Evolutionary conservation across 2,113 vertebrate genomes (phyloP), one percentile per base, ranked within the genome.

Genomic region (human (Homo sapiens)): DNA sequence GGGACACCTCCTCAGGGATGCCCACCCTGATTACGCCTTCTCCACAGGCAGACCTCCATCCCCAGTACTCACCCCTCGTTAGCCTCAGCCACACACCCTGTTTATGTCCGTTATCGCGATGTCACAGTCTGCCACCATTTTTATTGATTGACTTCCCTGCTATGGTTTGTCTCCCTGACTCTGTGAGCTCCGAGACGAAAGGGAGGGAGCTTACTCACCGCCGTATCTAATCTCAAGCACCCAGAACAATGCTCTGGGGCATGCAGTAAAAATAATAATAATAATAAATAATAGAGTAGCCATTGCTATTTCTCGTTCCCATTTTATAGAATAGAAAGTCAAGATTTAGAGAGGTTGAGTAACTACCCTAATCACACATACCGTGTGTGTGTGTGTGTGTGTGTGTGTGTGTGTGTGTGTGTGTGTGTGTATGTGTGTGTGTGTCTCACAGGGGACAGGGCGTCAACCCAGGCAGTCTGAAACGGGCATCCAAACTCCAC

Each of bases 1-100:
- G 43, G 30, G 78, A 91, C 91, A 88, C 76, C 59, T 88, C 68
- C 88, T 94, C 82, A 1, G 38, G 76, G 82, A 88, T 32, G 91
- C 32, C 50, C 3, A 5, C 76, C 22, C 18, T 35, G 82, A 72
- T n/a, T 79, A 30, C 50, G 40, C 76, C 55, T 11, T 68, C 68
- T 0, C 35, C 2, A 64, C 61, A 64, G 61, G 9, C 35, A 43
- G 45, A 35, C 76, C 22, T 35, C 38, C 20, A 23, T 17, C 27
- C 45, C 6, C 4, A 1, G 20, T 20, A 68, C 57, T 82, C 0
- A 9, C 27, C 13, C 12, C 50, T 45, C 1, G 30, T 14, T 4
- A 10, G 18, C 84, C 68, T 76, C 20, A 0, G 48, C 32, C 48
- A 10, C 1, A 1, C 1, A 4, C 30, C 32, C 30, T 32, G 50